Evolutionary conservation across 2,797 vertebrate species (phyloP), one percentile per base, ranked within the genome.

Genomic region (Acridotheres tristis): DNA sequence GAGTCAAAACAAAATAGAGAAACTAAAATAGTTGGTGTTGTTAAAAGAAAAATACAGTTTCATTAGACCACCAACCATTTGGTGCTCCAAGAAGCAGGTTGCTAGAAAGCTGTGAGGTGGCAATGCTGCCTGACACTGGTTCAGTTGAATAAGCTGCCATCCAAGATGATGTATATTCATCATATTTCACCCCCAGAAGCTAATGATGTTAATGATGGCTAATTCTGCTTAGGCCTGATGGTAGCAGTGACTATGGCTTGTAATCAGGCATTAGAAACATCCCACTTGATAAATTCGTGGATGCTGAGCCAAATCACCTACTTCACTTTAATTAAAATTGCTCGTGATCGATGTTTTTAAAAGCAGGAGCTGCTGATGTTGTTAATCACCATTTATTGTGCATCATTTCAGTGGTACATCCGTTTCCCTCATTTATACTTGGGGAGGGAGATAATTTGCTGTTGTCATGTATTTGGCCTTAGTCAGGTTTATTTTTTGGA

Each of bases 281-380:
- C 69, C 62, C 47, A 21, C 76, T 69, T 89, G 85, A 91, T 91
- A 84, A 84, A 93, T 90, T 84, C 25, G 26, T 63, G 69, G 82
- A 32, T 38, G 55, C 73, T 63, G 82, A 89, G 79, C 89, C 88
- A 94, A 92, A 91, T 88, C 89, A 76, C 73, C 77, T 62, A 27
- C 53, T 88, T 95, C 80, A 25, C 79, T 96, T 93, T 73, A 95
- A 94, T 96, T 94, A 78, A 88, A 84, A 88, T 88, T 91, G 79
- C 87, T 71, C 1, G 2, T 76, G 80, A 93, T 86, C 1, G 3
- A 80, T 94, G 71, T 42, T 84, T 88, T 75, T 89, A 85, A 92
- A 94, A 90, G 88, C 88, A 86, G 48, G 88, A 96, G 58, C 71
- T 66, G 34, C 58, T 76, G 67, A 30, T 96, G 63, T 42, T 84